These are phyloP conservation scores for Parnassius apollo DNA, from an alignment of 2,888 invertebrate genomes.

Conservation along the genomic window DNA sequence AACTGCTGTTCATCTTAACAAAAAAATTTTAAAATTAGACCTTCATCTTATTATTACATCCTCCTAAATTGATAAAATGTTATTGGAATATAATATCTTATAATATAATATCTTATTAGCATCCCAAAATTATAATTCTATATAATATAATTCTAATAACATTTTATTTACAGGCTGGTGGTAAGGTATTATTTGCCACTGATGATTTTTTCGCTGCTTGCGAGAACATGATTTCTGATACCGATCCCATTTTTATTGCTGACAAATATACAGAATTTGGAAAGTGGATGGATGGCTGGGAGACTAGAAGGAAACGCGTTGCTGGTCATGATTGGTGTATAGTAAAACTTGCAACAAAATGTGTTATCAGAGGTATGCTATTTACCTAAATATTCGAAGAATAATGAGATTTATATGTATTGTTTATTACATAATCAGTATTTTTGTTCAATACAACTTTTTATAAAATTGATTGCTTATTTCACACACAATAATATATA, in stretches of 20 bases:
- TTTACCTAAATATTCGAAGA: conserved; percentile 8
- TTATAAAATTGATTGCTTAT: too few relatives aligned
- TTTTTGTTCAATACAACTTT: too few relatives aligned
- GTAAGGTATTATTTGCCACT: conserved; percentile 81
- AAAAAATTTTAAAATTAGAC: too few relatives aligned
- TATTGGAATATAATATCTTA: too few relatives aligned
- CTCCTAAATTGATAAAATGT: too few relatives aligned
- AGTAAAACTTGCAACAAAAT: conserved; percentile 78
- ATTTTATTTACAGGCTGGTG: conserved; percentile 71
- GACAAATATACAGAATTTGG: conserved; percentile 82
- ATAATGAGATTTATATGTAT: too few relatives aligned
- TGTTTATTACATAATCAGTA: too few relatives aligned
- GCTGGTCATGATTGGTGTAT: conserved; percentile 84
- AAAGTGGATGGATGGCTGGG: conserved; percentile 87
- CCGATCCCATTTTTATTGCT: conserved; percentile 78
- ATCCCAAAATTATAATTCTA: too few relatives aligned
- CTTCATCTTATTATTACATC: too few relatives aligned
- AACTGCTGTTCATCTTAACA: too few relatives aligned
- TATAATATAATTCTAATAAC: not conserved
- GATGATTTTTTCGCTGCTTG: conserved; percentile 84
- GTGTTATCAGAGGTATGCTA: conserved; percentile 70
- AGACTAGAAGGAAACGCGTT: conserved; percentile 81
- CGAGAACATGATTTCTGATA: conserved; percentile 79
- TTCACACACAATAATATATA: too few relatives aligned
- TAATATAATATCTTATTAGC: too few relatives aligned